A percentile compares a stretch with the other conserved stretches of the same genome.
These are phyloP conservation scores for Criorhina ranunculi DNA, from an alignment of 2,888 invertebrate genomes.

Conservation along the genomic window DNA sequence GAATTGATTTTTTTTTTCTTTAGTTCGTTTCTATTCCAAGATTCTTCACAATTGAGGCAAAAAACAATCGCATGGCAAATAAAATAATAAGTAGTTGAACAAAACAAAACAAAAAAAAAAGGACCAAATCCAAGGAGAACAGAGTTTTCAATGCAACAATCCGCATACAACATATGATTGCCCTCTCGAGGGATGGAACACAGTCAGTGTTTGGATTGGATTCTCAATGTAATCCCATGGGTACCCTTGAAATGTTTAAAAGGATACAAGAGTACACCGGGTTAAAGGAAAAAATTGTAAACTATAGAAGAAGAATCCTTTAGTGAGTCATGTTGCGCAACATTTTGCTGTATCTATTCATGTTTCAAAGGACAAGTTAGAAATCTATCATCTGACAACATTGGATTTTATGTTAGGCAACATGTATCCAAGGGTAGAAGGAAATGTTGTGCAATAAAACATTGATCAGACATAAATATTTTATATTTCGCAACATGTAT, in stretches of 20 bases:
- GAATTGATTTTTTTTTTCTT: constrained; percentile 55
- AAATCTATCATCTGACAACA: no score
- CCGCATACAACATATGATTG: constrained; percentile 48
- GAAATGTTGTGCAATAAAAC: no score
- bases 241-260: constrained; percentile 61
- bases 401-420: not conserved
- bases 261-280: constrained; percentile 35
- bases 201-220: constrained; percentile 47
- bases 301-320: not conserved
- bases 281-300: constrained; percentile 1
- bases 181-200: constrained; percentile 68
- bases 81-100: constrained; percentile 67
- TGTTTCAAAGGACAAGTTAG: no score
- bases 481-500: no score
- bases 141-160: constrained; percentile 58
- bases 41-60: constrained; percentile 65
- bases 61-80: constrained; percentile 72
- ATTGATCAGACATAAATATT: no score
- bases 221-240: constrained; percentile 55
- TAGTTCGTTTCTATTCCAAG: constrained; percentile 53
- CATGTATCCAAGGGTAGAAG: not conserved
- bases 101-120: constrained; percentile 19
- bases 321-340: not conserved
- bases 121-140: constrained; percentile 38
- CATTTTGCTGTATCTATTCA: no score